These are phyloP conservation scores for Polylopha cassiicola DNA, from an alignment of 2,888 invertebrate species.

Conservation along the genomic window DNA sequence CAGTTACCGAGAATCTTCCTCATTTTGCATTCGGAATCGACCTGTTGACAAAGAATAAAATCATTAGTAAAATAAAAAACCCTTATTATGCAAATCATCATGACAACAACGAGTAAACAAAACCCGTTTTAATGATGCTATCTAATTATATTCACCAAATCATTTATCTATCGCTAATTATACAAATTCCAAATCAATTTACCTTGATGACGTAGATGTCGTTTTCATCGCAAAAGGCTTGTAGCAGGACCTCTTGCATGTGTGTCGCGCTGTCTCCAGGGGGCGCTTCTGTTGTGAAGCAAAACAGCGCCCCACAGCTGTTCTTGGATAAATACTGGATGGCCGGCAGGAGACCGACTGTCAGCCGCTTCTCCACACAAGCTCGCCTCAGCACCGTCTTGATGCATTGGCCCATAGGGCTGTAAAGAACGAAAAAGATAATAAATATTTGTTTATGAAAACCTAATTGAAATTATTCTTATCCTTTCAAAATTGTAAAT, in stretches of 20 bases:
- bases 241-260: slow-evolving; percentile 86
- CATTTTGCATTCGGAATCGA: slow-evolving; percentile 74
- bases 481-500: too few species aligned
- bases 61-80: slow-evolving; percentile 13
- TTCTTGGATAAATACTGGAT: slow-evolving; percentile 78
- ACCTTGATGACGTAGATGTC: slow-evolving; percentile 86
- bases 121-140: too few species aligned
- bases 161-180: too few species aligned
- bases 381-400: slow-evolving; percentile 74
- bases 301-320: slow-evolving; percentile 80
- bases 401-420: slow-evolving; percentile 70
- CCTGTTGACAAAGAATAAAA: slow-evolving; percentile 64
- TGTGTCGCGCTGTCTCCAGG: slow-evolving; percentile 86
- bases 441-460: slow-evolving; percentile 6
- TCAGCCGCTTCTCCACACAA: slow-evolving; percentile 75
- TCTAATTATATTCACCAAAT: too few species aligned
- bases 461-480: slow-evolving; percentile 5
- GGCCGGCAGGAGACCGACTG: slow-evolving; percentile 80
- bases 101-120: too few species aligned
- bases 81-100: background rate
- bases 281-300: slow-evolving; percentile 81
- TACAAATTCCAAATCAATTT: slow-evolving; percentile 39
- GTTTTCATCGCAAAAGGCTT: slow-evolving; percentile 88
- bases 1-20: slow-evolving; percentile 65
- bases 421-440: slow-evolving; percentile 46